These are phyloP conservation scores for Cyphomyrmex costatus DNA, from an alignment of 1,140 invertebrate species.

Conservation along the genomic window DNA sequence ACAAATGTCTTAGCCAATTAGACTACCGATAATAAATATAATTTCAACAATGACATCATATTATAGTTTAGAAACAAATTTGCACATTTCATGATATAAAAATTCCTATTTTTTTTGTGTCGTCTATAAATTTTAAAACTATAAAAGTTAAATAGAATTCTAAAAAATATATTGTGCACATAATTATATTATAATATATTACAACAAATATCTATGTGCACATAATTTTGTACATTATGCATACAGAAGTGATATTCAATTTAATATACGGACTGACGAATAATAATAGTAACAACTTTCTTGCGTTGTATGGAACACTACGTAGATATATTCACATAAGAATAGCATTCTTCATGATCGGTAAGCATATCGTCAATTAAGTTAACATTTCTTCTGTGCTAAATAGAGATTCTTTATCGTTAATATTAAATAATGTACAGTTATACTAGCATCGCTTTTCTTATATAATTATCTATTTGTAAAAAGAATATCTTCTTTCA, in stretches of 20 bases:
- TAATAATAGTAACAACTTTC: not conserved
- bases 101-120: not conserved
- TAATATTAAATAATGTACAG: not conserved
- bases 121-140: not conserved
- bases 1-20: too few species aligned
- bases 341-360: not conserved
- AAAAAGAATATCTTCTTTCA: slow-evolving; percentile 59
- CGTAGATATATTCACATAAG: not conserved
- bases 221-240: not conserved
- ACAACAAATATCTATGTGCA: not conserved
- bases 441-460: slow-evolving; percentile 6
- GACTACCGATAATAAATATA: too few species aligned
- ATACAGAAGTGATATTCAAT: slow-evolving; percentile 11
- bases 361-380: slow-evolving; percentile 18
- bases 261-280: slow-evolving; percentile 1
- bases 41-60: not conserved
- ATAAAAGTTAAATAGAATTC: not conserved
- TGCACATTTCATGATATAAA: not conserved
- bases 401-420: slow-evolving; percentile 11
- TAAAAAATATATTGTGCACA: not conserved
- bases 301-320: not conserved
- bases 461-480: slow-evolving; percentile 28
- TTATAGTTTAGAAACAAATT: not conserved
- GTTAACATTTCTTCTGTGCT: not conserved
- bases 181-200: too few species aligned